Evolutionary conservation across 2,113 vertebrate species (phyloP), one percentile per base, ranked within the genome.

Genomic region (Atherinomorus stipes): DNA sequence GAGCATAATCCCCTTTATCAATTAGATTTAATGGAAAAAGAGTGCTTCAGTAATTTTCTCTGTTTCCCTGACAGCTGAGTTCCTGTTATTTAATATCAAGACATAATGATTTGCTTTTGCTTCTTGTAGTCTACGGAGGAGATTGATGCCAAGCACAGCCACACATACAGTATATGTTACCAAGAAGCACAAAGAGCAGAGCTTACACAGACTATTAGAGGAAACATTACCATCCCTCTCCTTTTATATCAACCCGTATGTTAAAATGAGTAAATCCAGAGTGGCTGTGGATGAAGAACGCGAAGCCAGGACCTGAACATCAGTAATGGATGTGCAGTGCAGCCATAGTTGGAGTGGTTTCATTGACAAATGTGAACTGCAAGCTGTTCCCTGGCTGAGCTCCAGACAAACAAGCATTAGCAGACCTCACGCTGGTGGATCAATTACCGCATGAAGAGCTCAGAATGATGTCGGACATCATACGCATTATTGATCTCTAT

Each of bases 301-400:
- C 47, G 22, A n/a, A 45, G 40, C n/a, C 6, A 4, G 2, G 53
- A 59, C 59, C 10, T 57, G 66, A 61, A 37, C 60, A 76, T 42
- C 18, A 71, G 52, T 68, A 56, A 49, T 38, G 65, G 56, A 66
- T 62, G 65, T 63, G 65, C 58, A 7, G 64, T 16, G 34, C 42
- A 66, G 63, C 60, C 67, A 47, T 82, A 68, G 80, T 78, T 74
- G 66, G 63, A 74, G 52, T 10, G 23, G 23, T 58, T 68, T 69
- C 34, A 75, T 59, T 65, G 73, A 76, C 73, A 74, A 59, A 78
- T 77, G 57, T 80, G 76, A 83, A 83, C 73, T 75, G 28, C 66
- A 64, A 78, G 76, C 63, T 83, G 76, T 78, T 56, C 74, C 44
- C 51, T 53, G 50, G 38, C 76, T 71, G 58, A 80, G 40, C 50